Percentiles rank a stretch among this genome's conserved stretches.
These are phyloP conservation scores for Cyphomyrus discorhynchus DNA, from an alignment of 2,113 vertebrate genomes.

Conservation along the genomic window DNA sequence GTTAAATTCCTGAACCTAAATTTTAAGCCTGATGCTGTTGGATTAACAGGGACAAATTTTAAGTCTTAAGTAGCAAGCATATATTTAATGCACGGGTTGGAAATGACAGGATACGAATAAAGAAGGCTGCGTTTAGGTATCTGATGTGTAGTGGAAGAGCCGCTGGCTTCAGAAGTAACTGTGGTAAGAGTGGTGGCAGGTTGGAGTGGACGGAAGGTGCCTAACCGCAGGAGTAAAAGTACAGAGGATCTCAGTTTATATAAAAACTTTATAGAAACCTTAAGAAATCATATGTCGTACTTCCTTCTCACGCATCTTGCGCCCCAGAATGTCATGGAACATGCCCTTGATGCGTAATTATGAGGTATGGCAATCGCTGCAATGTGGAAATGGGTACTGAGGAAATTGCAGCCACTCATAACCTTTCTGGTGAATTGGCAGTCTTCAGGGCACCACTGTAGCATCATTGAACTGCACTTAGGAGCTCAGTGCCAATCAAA, in stretches of 20 bases:
- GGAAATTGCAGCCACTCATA: constrained; percentile 38
- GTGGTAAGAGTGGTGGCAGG: not conserved
- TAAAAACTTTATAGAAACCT: too few relatives aligned
- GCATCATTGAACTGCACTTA: not conserved
- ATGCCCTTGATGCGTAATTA: constrained; percentile 31
- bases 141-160: not conserved
- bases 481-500: not conserved
- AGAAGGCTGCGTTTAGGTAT: not conserved
- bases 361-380: constrained; percentile 32
- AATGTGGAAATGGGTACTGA: constrained; percentile 13
- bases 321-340: not conserved
- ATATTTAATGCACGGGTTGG: not conserved
- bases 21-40: not conserved
- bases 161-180: not conserved
- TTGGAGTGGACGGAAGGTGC: not conserved
- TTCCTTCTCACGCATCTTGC: constrained; percentile 1
- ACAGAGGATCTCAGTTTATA: not conserved
- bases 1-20: not conserved
- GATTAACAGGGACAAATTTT: not conserved
- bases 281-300: too few relatives aligned
- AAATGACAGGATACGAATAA: not conserved
- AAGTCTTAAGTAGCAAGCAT: not conserved
- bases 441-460: not conserved
- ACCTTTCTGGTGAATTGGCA: constrained; percentile 23
- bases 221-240: not conserved